These are phyloP conservation scores for Allophyes oxyacanthae DNA, from an alignment of 2,888 invertebrate species.

Conservation along the genomic window DNA sequence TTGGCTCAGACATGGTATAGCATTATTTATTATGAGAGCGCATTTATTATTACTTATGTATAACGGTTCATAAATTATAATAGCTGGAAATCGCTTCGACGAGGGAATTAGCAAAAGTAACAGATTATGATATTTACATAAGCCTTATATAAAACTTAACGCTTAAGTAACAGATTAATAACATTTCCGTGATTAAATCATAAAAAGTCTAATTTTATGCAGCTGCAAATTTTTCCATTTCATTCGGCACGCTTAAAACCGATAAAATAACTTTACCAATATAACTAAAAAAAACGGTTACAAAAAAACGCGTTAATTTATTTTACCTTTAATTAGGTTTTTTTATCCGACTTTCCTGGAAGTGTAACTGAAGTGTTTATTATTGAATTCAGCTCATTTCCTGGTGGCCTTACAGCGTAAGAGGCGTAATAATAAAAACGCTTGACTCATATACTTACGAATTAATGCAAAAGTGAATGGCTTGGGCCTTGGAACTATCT, in stretches of 20 bases:
- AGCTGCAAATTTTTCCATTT: too few relatives aligned
- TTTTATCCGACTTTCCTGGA: slow-evolving; percentile 20
- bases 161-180: too few relatives aligned
- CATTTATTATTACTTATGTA: not conserved
- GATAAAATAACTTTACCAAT: too few relatives aligned
- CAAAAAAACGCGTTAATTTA: too few relatives aligned
- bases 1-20: not conserved
- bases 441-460: slow-evolving; percentile 42
- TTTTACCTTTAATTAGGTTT: not conserved
- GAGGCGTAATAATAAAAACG: slow-evolving; percentile 42
- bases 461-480: slow-evolving; percentile 51
- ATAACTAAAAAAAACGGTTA: too few relatives aligned
- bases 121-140: too few relatives aligned
- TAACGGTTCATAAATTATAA: not conserved
- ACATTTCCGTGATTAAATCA: too few relatives aligned
- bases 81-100: too few relatives aligned
- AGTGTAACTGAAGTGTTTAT: slow-evolving; percentile 18
- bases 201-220: too few relatives aligned
- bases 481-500: slow-evolving; percentile 44
- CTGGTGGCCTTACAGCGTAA: slow-evolving; percentile 51
- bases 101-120: too few relatives aligned
- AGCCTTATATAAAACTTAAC: too few relatives aligned
- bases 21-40: slow-evolving; percentile 6
- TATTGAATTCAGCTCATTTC: slow-evolving; percentile 42
- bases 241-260: too few relatives aligned